A percentile compares a stretch with the other conserved stretches of the same genome.
These are phyloP conservation scores for Rhagium mordax DNA, from an alignment of 2,888 invertebrate species.

Conservation along the genomic window DNA sequence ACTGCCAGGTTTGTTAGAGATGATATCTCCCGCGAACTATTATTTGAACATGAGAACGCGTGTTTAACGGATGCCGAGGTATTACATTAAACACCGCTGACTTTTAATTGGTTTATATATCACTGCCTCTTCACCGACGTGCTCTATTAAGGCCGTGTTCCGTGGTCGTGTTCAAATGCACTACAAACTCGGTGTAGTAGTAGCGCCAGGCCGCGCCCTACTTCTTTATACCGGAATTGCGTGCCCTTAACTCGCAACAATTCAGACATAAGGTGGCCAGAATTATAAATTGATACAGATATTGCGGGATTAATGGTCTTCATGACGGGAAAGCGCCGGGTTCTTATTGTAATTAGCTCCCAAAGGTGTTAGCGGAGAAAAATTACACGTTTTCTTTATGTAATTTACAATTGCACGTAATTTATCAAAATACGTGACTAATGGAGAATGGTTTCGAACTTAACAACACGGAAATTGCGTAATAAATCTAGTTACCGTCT, in stretches of 20 bases:
- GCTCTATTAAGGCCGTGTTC: constrained; percentile 30
- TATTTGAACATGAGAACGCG: constrained; percentile 66
- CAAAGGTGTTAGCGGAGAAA: constrained; percentile 44
- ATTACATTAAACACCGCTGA: constrained; percentile 67
- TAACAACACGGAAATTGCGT: constrained; percentile 44
- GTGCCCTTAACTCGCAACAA: constrained; percentile 39
- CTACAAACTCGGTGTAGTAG: neutral
- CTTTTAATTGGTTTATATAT: constrained; percentile 69
- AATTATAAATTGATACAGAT: constrained; percentile 53
- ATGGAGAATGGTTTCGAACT: constrained; percentile 43
- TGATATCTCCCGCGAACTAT: constrained; percentile 63
- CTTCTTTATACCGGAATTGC: constrained; percentile 41
- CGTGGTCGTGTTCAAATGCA: constrained; percentile 2
- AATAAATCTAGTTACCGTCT: constrained; percentile 43
- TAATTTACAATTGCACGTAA: constrained; percentile 39
- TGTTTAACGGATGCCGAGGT: constrained; percentile 66
- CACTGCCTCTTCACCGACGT: constrained; percentile 56
- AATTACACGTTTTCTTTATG: constrained; percentile 40
- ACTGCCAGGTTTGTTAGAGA: constrained; percentile 48
- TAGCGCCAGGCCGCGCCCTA: constrained; percentile 14
- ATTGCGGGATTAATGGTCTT: constrained; percentile 48
- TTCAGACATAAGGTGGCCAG: constrained; percentile 38
- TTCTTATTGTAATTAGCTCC: constrained; percentile 46
- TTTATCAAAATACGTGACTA: constrained; percentile 49
- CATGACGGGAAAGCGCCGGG: constrained; percentile 39